Base-by-base conservation (phyloP, 1,140 invertebrate species). In the Teleopsis dalmanni region DNA sequence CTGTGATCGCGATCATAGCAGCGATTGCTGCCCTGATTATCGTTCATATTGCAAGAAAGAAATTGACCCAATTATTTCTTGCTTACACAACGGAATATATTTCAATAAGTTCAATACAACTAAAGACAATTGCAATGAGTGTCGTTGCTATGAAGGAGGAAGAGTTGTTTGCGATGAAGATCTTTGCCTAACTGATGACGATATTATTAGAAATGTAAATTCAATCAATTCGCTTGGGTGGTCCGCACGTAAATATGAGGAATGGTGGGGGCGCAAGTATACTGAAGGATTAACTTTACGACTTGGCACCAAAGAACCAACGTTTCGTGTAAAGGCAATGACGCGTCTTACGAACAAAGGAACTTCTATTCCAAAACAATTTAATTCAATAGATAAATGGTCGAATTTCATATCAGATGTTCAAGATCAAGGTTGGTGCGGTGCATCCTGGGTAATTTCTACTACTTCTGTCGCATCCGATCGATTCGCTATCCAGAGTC, bases 1-100 rank as follows among this genome's bases (percentile, higher is more conserved):
- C 73, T 96, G 92, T 73, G 83, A 91, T 56, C 72, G 81, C 38
- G 55, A 65, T 10, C 72, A 65, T 9, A 60, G 78, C 61, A 78
- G 82, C 29, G 88, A 91, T 62, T 95, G 91, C 63, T 95, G 92
- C 66, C 91, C 91, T 0, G 92, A 96, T 70, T 95, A 83, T 67
- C 79, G 75, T 65, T 73, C 73, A 1, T 76, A 80, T 38, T 95
- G 91, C 62, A 71, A 75, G 42, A 80, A 81, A 10, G 60, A 73
- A 29, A 36, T 53, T 0, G 60, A 61, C 46, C 58, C 55, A 6
- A 35, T 65, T 18, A 18, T 59, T n/a, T 54, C 49, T 23, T 69
- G 66, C 52, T 34, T 50, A 27, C 61, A 66, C 56, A 59, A 59
- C 11, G 61, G 57, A 43, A 23, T 53, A 45, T 59, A 65, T 33